Base-by-base conservation (phyloP, 2,113 vertebrate genomes). In the Romanogobio albipinnatus region DNA sequence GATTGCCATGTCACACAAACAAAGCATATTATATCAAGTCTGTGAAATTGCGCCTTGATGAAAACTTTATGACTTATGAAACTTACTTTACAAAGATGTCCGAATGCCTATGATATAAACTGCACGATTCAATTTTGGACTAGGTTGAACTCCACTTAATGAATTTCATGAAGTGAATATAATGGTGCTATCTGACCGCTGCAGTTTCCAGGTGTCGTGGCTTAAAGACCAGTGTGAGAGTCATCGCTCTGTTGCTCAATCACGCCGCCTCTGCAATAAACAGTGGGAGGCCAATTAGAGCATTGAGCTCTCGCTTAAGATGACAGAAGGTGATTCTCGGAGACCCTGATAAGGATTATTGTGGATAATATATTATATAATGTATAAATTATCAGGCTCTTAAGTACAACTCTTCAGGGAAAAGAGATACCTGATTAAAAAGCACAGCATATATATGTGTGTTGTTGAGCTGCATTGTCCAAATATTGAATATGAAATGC, bases 221-320 rank as follows among this genome's bases (percentile, higher is more conserved):
- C 62, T 49, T 59, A 24, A 59, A 85, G 76, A 86, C 82, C 89
- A 86, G 90, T 86, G 36, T n/a, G 22, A 59, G 36, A 90, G 85
- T 53, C 87, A 81, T 61, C 59, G 85, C 81, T 84, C 87, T 87
- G 90, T 87, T 89, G 89, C 77, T 86, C 89, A 90, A 90, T 92
- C 89, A 89, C 89, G 91, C 84, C 82, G 74, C 85, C 81, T 87
- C 84, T 82, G 84, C 85, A 88, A 90, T 88, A 89, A 87, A 88
- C 90, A 91, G 90, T 86, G 84, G 86, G 87, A 89, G 62, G 80
- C 84, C 91, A 92, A 90, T 93, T 91, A 92, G 59, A 87, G 45
- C 56, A 82, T 58, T 58, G 51, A 82, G 85, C 85, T 89, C 76
- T 74, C 81, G 87, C 89, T 85, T 78, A 51, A 79, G 49, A 51